Base-by-base conservation (phyloP, 1,140 invertebrate species). In the Neodiprion virginianus region DNA sequence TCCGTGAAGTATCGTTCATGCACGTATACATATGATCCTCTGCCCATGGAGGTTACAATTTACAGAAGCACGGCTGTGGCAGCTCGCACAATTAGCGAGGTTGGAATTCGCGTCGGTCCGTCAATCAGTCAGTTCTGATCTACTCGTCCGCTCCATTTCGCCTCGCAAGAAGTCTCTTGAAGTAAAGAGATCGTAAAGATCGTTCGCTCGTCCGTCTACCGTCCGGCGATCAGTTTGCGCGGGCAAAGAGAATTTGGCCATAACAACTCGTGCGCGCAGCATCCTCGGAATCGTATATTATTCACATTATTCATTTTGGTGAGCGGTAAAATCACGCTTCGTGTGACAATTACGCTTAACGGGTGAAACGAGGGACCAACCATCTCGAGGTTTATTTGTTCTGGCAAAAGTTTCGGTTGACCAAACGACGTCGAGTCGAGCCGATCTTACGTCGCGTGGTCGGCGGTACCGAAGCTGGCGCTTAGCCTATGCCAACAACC, bases 71-170 rank as follows among this genome's bases (percentile, higher is more conserved):
- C 5, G 28, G 28, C 28, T 40, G 28, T 40, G 28, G 28, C 28
- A 40, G 28, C 28, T 40, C 28, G 28, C n/a, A 61, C 53, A 61
- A 61, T 61, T 61, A 61, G 53, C 53, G 53, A 17, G 53, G 53
- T 17, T 61, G 53, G 53, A 61, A 61, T 61, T 61, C n/a, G n/a
- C 53, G 53, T 61, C 53, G n/a, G n/a, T 61, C 53, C 53, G 53
- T 61, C 53, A 61, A 61, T 61, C 53, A 61, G 53, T 8, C 53
- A 11, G 53, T 61, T 61, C 53, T 40, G 28, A 17, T 61, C 53
- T 61, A 61, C n/a, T 61, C 53, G n/a, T 61, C 8, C n/a, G 53
- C 53, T 61, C 53, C 53, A 61, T 61, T 61, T 61, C 5, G n/a
- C n/a, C 53, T 4, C n/a, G n/a, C 53, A 17, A 61, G n/a, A 61